These are phyloP conservation scores for Lepilemur ruficaudatus DNA, from an alignment of 2,797 vertebrate species.

Conservation along the genomic window DNA sequence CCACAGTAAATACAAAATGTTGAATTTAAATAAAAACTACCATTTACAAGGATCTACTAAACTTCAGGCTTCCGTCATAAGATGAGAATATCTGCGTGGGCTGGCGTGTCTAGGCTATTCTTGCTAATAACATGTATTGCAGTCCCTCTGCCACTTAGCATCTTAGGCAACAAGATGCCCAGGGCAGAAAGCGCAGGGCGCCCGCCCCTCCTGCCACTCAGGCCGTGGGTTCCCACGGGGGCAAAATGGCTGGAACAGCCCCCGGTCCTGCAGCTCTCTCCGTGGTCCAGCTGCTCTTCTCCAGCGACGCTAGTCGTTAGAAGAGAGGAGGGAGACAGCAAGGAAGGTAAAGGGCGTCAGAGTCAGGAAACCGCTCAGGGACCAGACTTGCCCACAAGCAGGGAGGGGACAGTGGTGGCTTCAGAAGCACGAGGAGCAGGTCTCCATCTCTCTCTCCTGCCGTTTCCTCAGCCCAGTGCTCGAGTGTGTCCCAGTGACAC, in stretches of 20 bases:
- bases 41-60: background rate
- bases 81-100: background rate
- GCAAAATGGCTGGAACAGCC: accelerated
- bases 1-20: background rate
- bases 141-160: background rate
- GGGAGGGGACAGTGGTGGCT: accelerated
- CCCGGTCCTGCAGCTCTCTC: accelerated
- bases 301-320: background rate
- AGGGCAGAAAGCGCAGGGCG: accelerated
- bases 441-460: background rate
- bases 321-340: background rate
- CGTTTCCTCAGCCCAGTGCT: background rate
- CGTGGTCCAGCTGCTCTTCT: too few relatives aligned
- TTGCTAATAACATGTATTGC: background rate
- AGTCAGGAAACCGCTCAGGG: accelerated
- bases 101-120: background rate
- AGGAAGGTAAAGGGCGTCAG: accelerated
- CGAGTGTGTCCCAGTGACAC: accelerated
- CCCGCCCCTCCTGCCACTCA: accelerated
- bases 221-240: accelerated
- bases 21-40: background rate
- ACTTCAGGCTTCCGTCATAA: background rate
- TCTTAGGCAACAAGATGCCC: background rate
- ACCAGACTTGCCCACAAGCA: background rate
- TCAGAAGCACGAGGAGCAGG: background rate